These are phyloP conservation scores for Eretmocerus hayati DNA, from an alignment of 2,888 invertebrate genomes.

Conservation along the genomic window DNA sequence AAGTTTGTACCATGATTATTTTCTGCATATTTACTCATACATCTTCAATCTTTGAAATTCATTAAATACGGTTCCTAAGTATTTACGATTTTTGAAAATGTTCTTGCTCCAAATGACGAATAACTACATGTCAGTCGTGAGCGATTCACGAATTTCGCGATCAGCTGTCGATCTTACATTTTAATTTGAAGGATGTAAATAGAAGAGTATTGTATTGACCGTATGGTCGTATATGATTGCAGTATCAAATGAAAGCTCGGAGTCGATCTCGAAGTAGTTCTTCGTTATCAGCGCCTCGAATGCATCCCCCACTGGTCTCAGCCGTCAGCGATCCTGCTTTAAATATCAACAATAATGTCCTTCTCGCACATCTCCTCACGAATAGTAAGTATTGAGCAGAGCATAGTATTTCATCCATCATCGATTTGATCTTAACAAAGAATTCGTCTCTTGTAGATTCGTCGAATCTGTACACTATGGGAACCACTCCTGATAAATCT, in stretches of 20 bases:
- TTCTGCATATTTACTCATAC: too few relatives aligned
- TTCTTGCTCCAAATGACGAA: too few relatives aligned
- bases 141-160: too few relatives aligned
- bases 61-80: too few relatives aligned
- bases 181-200: not conserved
- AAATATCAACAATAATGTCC: constrained; percentile 61
- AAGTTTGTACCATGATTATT: constrained; percentile 35
- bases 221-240: too few relatives aligned
- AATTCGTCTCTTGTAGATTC: constrained; percentile 27
- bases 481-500: constrained; percentile 45
- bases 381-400: constrained; percentile 51
- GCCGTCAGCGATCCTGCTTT: constrained; percentile 72
- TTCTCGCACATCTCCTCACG: constrained; percentile 77
- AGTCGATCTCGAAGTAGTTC: constrained; percentile 55
- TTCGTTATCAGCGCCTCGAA: constrained; percentile 46
- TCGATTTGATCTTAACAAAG: not conserved
- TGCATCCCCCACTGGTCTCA: constrained; percentile 59
- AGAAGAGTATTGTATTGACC: not conserved
- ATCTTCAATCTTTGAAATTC: too few relatives aligned
- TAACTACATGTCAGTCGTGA: too few relatives aligned
- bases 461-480: constrained; percentile 51
- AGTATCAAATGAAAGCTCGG: constrained; percentile 46
- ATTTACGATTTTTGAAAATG: too few relatives aligned
- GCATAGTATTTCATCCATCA: not conserved
- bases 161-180: not conserved